phyloP scores from a whole-genome alignment of 2,797 vertebrate species.

The Megalops cyprinoides region DNA sequence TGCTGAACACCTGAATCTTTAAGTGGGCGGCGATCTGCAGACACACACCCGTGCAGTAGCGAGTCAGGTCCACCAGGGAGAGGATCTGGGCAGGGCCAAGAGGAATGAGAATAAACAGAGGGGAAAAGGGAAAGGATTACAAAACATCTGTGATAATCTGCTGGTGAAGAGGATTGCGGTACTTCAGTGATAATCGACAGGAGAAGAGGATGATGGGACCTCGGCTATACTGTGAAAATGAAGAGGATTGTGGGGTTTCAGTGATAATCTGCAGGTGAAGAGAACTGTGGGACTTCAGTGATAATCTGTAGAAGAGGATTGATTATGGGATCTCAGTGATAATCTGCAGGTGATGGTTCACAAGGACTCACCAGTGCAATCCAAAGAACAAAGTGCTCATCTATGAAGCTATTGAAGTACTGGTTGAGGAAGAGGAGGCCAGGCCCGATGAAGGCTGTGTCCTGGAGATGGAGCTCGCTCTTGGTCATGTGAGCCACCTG shows the following conservation, averaged over 20 bases:
- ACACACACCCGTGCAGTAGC: constrained; percentile 89
- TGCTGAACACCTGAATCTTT: constrained; percentile 91
- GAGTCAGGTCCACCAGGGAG: constrained; percentile 86
- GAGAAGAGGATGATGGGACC: not conserved
- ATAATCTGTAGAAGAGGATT: not conserved
- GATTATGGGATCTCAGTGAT: not conserved
- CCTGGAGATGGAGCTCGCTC: constrained; percentile 91
- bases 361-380: constrained; percentile 84
- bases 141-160: not conserved
- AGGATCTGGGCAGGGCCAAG: constrained; percentile 73
- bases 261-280: not conserved
- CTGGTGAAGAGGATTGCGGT: too few species aligned
- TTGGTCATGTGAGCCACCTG: constrained; percentile 97
- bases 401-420: constrained; percentile 93
- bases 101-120: not conserved
- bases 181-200: too few species aligned
- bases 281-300: not conserved
- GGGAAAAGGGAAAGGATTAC: not conserved
- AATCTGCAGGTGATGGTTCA: not conserved
- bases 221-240: not conserved
- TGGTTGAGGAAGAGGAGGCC: constrained; percentile 96
- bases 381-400: constrained; percentile 93
- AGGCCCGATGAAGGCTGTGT: constrained; percentile 92
- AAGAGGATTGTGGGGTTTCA: not conserved
- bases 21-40: constrained; percentile 93